These are phyloP conservation scores for Pygoscelis antarcticus DNA, from an alignment of 2,113 vertebrate genomes.

Conservation along the genomic window DNA sequence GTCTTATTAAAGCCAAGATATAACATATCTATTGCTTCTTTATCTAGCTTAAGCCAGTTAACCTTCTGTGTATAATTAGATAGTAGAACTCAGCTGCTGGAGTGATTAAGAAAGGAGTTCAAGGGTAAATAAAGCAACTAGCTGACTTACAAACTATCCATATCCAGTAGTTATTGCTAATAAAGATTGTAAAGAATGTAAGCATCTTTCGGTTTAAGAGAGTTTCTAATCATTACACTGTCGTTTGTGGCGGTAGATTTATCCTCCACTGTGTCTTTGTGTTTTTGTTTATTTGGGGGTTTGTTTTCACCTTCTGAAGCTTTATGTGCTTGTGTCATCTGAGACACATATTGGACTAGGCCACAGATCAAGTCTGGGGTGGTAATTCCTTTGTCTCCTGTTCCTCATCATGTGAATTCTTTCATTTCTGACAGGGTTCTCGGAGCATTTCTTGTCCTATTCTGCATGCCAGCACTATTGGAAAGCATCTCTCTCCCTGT, in stretches of 20 bases:
- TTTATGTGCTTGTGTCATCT: background rate
- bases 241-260: background rate
- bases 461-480: background rate
- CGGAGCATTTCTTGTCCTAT: background rate
- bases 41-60: background rate
- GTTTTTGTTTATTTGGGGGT: background rate
- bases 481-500: background rate
- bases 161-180: background rate
- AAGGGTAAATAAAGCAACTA: background rate
- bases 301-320: background rate
- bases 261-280: background rate
- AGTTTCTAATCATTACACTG: background rate
- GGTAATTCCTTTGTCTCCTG: background rate
- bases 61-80: background rate
- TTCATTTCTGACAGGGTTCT: background rate
- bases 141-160: background rate
- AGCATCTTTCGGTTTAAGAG: background rate
- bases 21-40: background rate
- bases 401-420: background rate
- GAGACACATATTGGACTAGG: background rate
- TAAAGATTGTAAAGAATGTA: background rate
- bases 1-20: background rate
- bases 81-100: background rate
- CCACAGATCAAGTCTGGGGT: background rate
- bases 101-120: background rate